Conservation (phyloP, 2,888 invertebrate genomes). For the Drosophila bunnanda region DNA sequence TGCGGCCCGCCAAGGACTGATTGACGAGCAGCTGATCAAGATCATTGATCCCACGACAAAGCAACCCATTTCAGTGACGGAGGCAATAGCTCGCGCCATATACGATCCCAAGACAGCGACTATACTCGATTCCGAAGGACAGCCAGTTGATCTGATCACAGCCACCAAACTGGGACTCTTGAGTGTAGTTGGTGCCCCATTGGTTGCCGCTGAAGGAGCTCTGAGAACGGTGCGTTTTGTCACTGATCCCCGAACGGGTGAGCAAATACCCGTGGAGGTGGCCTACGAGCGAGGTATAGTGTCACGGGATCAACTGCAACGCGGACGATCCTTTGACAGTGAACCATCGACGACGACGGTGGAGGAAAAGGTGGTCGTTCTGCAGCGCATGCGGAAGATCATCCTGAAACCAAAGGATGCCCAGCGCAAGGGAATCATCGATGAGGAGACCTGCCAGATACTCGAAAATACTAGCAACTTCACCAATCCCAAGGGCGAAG, state of each 20-base stretch:
- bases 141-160: slow-evolving; percentile 89
- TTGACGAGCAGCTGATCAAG: slow-evolving; percentile 89
- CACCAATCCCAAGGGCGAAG: slow-evolving; percentile 86
- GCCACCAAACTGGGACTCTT: slow-evolving; percentile 92
- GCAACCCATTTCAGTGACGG: slow-evolving; percentile 88
- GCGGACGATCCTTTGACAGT: slow-evolving; percentile 75
- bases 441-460: slow-evolving; percentile 90
- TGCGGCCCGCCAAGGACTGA: slow-evolving; percentile 91
- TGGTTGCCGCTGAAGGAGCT: slow-evolving; percentile 89
- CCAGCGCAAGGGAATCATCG: slow-evolving; percentile 91
- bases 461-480: slow-evolving; percentile 88
- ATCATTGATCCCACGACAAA: slow-evolving; percentile 90
- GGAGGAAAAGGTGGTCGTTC: slow-evolving; percentile 89
- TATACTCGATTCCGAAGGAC: slow-evolving; percentile 88
- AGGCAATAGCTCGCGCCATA: slow-evolving; percentile 91
- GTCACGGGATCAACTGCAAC: slow-evolving; percentile 82
- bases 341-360: slow-evolving; percentile 86
- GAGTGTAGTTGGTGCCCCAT: slow-evolving; percentile 90
- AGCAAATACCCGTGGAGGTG: slow-evolving; percentile 91
- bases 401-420: slow-evolving; percentile 92
- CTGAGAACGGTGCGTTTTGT: slow-evolving; percentile 89
- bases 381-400: slow-evolving; percentile 92
- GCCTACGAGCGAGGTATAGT: slow-evolving; percentile 92
- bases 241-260: slow-evolving; percentile 92
- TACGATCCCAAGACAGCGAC: slow-evolving; percentile 90